phyloP scores from a whole-genome alignment of 2,888 invertebrate species.

The Margaritifera margaritifera region DNA sequence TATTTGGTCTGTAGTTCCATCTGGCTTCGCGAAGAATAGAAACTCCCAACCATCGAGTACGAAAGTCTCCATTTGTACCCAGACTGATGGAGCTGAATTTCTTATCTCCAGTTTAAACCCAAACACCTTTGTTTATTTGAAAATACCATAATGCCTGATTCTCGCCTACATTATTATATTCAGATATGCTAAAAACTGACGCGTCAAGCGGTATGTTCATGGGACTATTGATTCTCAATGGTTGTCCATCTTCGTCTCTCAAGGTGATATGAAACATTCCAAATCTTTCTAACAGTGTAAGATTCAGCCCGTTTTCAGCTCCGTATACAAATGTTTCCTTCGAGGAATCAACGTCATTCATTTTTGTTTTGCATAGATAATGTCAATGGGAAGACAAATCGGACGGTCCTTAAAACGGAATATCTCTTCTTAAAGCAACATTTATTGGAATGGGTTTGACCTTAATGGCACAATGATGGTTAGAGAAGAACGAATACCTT shows the following conservation, averaged over 20 bases:
- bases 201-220: slow-evolving; percentile 19
- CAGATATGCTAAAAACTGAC: slow-evolving; percentile 15
- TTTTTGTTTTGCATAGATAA: slow-evolving; percentile 15
- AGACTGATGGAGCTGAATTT: slow-evolving; percentile 1
- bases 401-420: slow-evolving; percentile 10
- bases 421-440: slow-evolving; percentile 2
- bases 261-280: slow-evolving; percentile 25
- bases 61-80: slow-evolving; percentile 7
- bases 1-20: slow-evolving; percentile 17
- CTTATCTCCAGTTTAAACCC: slow-evolving; percentile 22
- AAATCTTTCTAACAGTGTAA: slow-evolving; percentile 18
- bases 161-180: slow-evolving; percentile 18
- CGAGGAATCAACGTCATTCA: slow-evolving; percentile 16
- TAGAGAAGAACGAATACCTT: slow-evolving; percentile 7
- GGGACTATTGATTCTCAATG: slow-evolving; percentile 16
- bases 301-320: slow-evolving; percentile 9
- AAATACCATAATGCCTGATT: slow-evolving; percentile 24
- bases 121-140: slow-evolving; percentile 27
- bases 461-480: slow-evolving; percentile 17
- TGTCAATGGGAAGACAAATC: slow-evolving; percentile 6
- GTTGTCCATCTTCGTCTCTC: slow-evolving; percentile 12
- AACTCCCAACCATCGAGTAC: slow-evolving; percentile 1
- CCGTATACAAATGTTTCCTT: slow-evolving; percentile 24
- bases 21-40: no score
- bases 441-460: slow-evolving; percentile 22